Base-by-base conservation (phyloP, 2,797 vertebrate species). In the Microctenopoma stevenorrisi region DNA sequence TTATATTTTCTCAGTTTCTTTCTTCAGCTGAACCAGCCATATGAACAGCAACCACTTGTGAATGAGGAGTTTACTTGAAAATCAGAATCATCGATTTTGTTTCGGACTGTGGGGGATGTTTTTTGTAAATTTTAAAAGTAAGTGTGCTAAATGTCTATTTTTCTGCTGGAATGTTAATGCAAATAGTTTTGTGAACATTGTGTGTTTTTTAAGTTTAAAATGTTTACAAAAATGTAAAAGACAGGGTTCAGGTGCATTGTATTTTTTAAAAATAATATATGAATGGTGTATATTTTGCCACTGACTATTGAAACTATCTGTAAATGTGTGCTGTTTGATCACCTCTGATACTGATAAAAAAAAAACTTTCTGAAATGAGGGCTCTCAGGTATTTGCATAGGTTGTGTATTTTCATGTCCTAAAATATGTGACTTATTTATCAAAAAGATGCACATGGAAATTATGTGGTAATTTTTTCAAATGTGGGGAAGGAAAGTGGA, bases 341-440 rank as follows among this genome's bases (percentile, higher is more conserved):
- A 77, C 70, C 83, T 85, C 66, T 85, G 76, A 65, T 74, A 68
- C 43, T 49, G 54, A 78, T 48, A 42, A 4, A 81, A 22, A 22
- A 22, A 22, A 48, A 64, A 76, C 81, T 83, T 82, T 84, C 59
- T 85, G 70, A 82, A 70, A 63, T 60, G 85, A 90, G 81, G 91
- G 92, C 82, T 91, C 91, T 93, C 92, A 93, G 91, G 92, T 91
- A 92, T 91, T 90, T 87, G 71, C 82, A 85, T 82, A 86, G 81
- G 68, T 72, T 85, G 76, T 90, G 66, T 86, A 82, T 88, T 87
- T 92, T 81, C 81, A 88, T 79, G 78, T 84, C 74, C 70, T 83
- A 68, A 72, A 70, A 74, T 60, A 74, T 82, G 75, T 82, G 63
- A 83, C 83, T 86, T 83, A 88, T 87, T 85, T 87, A 88, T 84